Evolutionary conservation across 2,888 invertebrate genomes (phyloP), one percentile per base, ranked within the genome.

Genomic region (Cosmia trapezina): DNA sequence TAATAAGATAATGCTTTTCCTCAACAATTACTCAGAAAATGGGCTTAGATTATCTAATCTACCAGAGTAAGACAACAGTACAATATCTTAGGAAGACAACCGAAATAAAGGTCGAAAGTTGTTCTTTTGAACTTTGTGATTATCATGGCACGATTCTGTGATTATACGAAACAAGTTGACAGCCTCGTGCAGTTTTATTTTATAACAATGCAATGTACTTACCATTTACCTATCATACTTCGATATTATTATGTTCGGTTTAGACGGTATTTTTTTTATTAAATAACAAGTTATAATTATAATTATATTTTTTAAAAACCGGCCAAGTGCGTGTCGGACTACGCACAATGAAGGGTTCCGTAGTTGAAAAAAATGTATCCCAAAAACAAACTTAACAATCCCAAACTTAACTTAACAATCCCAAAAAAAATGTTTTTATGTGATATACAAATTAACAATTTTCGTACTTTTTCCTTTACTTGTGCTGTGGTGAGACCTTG

Each of bases 1-100:
- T 41, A 41, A 62, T 41, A 41, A 8, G 49, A 70, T 60, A 73
- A 61, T 57, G n/a, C 7, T 81, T 74, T 78, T 78, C 70, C 74
- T 81, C 41, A 70, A 77, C 17, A 54, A 43, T 66, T 66, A 73
- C 68, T 66, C 11, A 41, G 65, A 53, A 66, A 64, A 54, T 45
- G 7, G 41, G 3, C n/a, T 77, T 14, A n/a, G 3, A 33, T 70
- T 28, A 70, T 76, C 7, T 63, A n/a, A 76, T 70, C 57, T 59
- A 19, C 28, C 6, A n/a, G 28, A 61, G 12, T 49, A 49, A 77
- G 19, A 54, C 47, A 33, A 60, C 4, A 33, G 51, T 22, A 14
- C 45, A 62, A 76, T 37, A 37, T 76, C 11, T 56, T 43, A 45
- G 69, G 17, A 22, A 49, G 43, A 33, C 19, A 12, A 43, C 4